Base-by-base conservation (phyloP, 2,797 vertebrate genomes). In the Pitangus sulphuratus region DNA sequence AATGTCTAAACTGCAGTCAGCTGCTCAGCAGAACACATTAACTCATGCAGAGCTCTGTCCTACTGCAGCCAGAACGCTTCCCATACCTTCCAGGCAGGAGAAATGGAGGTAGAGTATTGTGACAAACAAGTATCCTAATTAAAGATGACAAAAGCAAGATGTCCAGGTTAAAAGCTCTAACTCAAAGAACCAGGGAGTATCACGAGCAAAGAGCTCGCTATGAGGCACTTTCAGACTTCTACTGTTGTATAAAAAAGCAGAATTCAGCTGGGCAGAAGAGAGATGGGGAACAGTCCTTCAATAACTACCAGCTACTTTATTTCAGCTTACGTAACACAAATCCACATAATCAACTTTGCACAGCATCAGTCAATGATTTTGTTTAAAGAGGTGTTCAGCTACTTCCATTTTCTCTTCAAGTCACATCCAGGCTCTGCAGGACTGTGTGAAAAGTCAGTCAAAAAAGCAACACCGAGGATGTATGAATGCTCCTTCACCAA, bases 21-120 rank as follows among this genome's bases (percentile, higher is more conserved):
- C 79, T 89, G 82, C 87, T 95, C 51, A 81, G 85, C 72, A 81
- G 94, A 91, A 86, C 57, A 45, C 0, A 89, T 62, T 48, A 87
- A 40, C 50, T 45, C 42, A 20, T 0, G 19, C 58, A 84, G 85
- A 86, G 85, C 69, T 53, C 60, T 3, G 3, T 68, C 79, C 56
- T 25, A 5, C 89, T 58, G 72, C 87, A 78, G 84, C 72, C 71
- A 83, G 3, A 88, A 53, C 0, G 0, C 39, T 51, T 24, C 85
- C 15, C 0, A 0, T 42, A 30, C 84, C 75, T 92, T 79, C 84
- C 91, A 79, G 79, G 50, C 76, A 84, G 48, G 8, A 84, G 51
- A 78, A 69, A 40, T 1, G 20, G 25, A 92, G 64, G 75, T 7
- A 54, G 14, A 66, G 33, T 20, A 22, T 4, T 65, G 48, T 57